Conservation (phyloP, 2,797 vertebrate species). For the Vespertilio murinus region DNA sequence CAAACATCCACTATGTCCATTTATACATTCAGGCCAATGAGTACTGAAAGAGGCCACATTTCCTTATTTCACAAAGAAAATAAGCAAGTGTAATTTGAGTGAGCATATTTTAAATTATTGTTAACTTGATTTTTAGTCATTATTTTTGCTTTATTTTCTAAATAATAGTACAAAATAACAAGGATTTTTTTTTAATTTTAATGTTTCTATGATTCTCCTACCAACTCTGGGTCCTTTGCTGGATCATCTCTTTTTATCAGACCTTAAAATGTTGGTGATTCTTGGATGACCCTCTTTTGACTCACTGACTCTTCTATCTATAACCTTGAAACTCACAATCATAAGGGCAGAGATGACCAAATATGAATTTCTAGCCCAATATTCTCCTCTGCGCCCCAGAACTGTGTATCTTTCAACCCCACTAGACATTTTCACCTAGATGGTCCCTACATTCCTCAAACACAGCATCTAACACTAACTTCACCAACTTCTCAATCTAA, state of each 20-base stretch:
- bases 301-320: background rate
- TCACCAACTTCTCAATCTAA: background rate
- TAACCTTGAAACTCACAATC: background rate
- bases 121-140: background rate
- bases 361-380: background rate
- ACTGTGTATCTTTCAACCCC: background rate
- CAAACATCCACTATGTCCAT: background rate
- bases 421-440: background rate
- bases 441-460: background rate
- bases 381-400: background rate
- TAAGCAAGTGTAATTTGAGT: background rate
- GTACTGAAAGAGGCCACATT: background rate
- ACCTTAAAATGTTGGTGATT: background rate
- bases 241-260: background rate
- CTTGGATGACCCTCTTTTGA: background rate
- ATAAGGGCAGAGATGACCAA: background rate
- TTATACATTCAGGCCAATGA: background rate
- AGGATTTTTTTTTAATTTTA: background rate
- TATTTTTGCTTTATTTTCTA: conserved; percentile 26
- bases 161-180: background rate
- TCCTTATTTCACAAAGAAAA: conserved; percentile 33
- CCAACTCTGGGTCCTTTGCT: background rate
- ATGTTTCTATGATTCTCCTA: background rate
- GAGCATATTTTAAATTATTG: conserved; percentile 11
- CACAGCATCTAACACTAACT: background rate